Percentiles rank a stretch among this genome's conserved stretches.
These are phyloP conservation scores for Montifringilla adamsi DNA, from an alignment of 2,113 vertebrate genomes.

Conservation along the genomic window DNA sequence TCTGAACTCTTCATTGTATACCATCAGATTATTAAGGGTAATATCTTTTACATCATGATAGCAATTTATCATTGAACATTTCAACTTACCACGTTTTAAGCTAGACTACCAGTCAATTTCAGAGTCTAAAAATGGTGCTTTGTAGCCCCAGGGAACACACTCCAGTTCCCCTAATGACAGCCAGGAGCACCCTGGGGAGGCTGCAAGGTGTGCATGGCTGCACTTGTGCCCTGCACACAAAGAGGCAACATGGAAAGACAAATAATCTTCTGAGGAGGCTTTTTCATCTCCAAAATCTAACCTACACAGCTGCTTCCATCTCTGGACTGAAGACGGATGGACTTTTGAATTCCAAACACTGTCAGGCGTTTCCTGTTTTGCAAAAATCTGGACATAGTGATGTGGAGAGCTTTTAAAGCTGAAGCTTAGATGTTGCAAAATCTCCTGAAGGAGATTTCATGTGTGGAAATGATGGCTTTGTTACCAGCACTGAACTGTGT, in stretches of 20 bases:
- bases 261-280: background rate
- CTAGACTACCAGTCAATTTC: background rate
- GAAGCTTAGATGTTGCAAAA: background rate
- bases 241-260: background rate
- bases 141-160: background rate
- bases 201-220: background rate
- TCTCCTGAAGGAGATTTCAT: background rate
- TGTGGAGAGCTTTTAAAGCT: background rate
- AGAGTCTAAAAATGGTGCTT: background rate
- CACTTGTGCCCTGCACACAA: background rate
- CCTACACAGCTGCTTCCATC: background rate
- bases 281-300: background rate
- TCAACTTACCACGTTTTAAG: background rate
- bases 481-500: background rate
- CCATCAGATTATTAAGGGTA: slow-evolving; percentile 1
- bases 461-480: background rate
- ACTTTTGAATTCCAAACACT: background rate
- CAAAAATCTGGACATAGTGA: background rate
- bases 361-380: background rate
- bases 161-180: background rate
- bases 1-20: slow-evolving; percentile 26
- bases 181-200: background rate
- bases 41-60: slow-evolving; percentile 35
- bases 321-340: background rate
- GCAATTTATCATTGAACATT: slow-evolving; percentile 28